These are phyloP conservation scores for Chaunax sp. DNA, from an alignment of 2,797 vertebrate genomes.

Conservation along the genomic window DNA sequence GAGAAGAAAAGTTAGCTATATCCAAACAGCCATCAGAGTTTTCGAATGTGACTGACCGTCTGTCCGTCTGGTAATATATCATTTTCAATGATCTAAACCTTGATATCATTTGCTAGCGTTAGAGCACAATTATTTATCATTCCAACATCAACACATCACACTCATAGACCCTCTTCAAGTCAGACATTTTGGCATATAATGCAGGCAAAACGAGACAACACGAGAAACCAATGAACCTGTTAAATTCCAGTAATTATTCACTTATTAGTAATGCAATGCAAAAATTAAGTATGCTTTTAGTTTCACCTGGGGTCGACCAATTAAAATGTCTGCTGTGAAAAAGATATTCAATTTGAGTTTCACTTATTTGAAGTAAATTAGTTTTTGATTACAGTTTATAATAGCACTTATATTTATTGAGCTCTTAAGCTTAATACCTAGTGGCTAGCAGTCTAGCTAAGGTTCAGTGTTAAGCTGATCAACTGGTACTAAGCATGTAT, in stretches of 20 bases:
- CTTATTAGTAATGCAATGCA: neutral
- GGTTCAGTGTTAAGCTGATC: neutral
- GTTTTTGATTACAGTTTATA: neutral
- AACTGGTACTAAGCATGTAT: neutral
- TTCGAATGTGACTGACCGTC: too few species aligned
- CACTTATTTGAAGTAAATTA: neutral
- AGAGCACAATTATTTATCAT: too few species aligned
- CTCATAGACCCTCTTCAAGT: neutral
- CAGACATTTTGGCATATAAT: neutral
- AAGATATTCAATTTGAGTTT: neutral
- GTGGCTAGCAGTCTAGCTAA: neutral
- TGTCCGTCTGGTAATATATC: too few species aligned
- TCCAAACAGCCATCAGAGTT: too few species aligned
- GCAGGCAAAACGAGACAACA: too few species aligned
- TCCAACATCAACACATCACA: neutral
- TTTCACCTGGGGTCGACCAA: neutral
- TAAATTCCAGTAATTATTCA: neutral
- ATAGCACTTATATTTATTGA: neutral
- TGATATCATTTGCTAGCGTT: too few species aligned
- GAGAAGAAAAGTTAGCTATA: too few species aligned
- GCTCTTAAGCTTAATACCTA: neutral
- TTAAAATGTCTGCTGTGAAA: neutral
- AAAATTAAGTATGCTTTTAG: neutral
- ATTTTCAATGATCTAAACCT: too few species aligned
- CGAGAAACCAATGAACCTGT: too few species aligned